phyloP scores from a whole-genome alignment of 2,888 invertebrate species.

The Catocala nupta region DNA sequence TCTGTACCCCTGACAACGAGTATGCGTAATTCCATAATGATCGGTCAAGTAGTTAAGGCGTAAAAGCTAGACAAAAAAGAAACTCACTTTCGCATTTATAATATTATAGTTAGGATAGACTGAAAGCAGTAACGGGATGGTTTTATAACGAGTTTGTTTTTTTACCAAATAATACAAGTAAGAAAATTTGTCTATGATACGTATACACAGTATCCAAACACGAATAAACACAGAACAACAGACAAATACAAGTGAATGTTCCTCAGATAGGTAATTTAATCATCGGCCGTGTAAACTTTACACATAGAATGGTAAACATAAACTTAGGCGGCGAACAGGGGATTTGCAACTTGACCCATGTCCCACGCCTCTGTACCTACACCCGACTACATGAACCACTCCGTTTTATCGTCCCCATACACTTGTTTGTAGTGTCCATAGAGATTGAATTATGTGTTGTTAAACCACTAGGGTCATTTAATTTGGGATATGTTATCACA shows the following conservation, averaged over 20 bases:
- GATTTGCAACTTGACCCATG: slow-evolving; percentile 50
- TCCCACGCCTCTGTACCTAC: slow-evolving; percentile 39
- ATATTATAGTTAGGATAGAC: no score
- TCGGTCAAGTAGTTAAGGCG: no score
- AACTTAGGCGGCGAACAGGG: slow-evolving; percentile 36
- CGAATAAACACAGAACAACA: background rate
- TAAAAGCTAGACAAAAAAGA: no score
- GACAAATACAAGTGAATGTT: slow-evolving; percentile 28
- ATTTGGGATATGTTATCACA: slow-evolving; percentile 53
- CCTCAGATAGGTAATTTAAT: slow-evolving; percentile 40
- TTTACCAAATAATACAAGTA: no score
- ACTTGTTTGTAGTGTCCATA: slow-evolving; percentile 64
- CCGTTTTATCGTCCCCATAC: slow-evolving; percentile 61
- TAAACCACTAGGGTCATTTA: slow-evolving; percentile 55
- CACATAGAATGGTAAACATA: slow-evolving; percentile 48
- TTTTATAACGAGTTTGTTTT: no score
- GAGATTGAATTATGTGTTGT: slow-evolving; percentile 63
- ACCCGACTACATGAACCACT: slow-evolving; percentile 50
- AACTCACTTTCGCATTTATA: no score
- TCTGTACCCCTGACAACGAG: no score
- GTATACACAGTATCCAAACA: background rate
- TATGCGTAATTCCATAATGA: no score
- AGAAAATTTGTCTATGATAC: no score
- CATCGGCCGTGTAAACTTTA: slow-evolving; percentile 45
- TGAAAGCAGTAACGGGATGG: no score